phyloP scores from a whole-genome alignment of 2,888 invertebrate species.

The Horisme vitalbata region DNA sequence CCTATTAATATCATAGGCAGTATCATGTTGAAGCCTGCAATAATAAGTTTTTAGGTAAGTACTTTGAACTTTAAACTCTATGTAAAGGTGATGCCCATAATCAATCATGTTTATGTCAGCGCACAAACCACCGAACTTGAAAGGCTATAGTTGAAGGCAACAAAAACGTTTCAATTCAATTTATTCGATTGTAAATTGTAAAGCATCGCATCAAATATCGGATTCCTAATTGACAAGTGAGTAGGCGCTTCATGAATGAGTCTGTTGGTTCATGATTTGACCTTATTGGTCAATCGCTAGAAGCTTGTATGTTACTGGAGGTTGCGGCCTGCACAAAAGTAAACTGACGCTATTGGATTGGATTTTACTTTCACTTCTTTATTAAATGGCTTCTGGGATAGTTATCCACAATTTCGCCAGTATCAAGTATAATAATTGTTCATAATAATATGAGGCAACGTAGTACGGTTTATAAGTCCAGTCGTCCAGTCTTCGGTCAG shows the following conservation, averaged over 20 bases:
- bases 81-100: background rate
- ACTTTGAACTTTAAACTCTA: constrained; percentile 14
- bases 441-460: no score
- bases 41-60: constrained; percentile 1
- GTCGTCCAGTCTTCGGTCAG: no score
- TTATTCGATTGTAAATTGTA: constrained; percentile 18
- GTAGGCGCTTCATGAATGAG: constrained; percentile 25
- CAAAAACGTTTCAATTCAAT: constrained; percentile 22
- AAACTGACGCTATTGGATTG: no score
- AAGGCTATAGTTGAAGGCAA: constrained; percentile 17
- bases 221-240: constrained; percentile 24
- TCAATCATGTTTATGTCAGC: constrained; percentile 15
- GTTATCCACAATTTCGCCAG: no score
- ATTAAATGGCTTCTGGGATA: no score
- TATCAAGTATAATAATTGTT: no score
- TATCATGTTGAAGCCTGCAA: background rate
- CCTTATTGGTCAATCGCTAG: constrained; percentile 26
- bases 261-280: constrained; percentile 21
- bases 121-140: constrained; percentile 10
- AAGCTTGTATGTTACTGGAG: no score
- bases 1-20: background rate
- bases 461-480: no score
- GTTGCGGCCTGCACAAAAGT: no score
- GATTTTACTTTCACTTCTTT: no score
- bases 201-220: constrained; percentile 11